Evolutionary conservation across 1,140 invertebrate genomes (phyloP).

Genomic region (Trichoplusia ni): DNA sequence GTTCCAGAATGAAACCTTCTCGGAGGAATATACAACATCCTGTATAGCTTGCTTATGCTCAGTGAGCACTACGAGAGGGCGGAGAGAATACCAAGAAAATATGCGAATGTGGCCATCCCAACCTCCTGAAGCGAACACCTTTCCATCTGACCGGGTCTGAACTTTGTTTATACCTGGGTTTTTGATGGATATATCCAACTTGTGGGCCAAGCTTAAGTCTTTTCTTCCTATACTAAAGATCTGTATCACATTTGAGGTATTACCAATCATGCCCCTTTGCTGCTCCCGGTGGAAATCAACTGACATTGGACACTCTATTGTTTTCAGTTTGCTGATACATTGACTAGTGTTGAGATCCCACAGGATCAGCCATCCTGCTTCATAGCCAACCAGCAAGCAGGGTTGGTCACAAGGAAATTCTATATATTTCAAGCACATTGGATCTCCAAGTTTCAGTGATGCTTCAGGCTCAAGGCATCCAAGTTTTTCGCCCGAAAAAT

Average conservation of each 20-base stretch:
- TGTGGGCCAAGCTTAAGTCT: conserved; percentile 82
- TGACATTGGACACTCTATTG: conserved; percentile 86
- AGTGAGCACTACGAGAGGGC: conserved; percentile 87
- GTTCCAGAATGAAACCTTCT: conserved; percentile 84
- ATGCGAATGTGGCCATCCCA: conserved; percentile 90
- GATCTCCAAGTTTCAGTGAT: conserved; percentile 78
- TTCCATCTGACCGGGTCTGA: conserved; percentile 86
- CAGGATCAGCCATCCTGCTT: conserved; percentile 85
- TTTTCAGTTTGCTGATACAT: conserved; percentile 82
- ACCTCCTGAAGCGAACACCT: conserved; percentile 88
- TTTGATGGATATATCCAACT: conserved; percentile 84
- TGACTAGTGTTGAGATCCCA: conserved; percentile 85
- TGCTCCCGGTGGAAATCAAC: conserved; percentile 85
- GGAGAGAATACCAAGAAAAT: conserved; percentile 89
- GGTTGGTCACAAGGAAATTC: conserved; percentile 77
- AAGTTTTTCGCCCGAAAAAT: conserved; percentile 81
- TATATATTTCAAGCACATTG: conserved; percentile 85
- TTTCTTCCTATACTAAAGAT: conserved; percentile 82
- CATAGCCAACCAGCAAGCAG: conserved; percentile 84
- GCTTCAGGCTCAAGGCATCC: conserved; percentile 67
- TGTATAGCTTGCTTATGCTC: conserved; percentile 86
- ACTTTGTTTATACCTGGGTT: conserved; percentile 88
- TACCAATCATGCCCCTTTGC: conserved; percentile 85
- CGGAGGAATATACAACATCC: conserved; percentile 85
- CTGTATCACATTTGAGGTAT: conserved; percentile 83